phyloP scores from a whole-genome alignment of 2,113 vertebrate species.

The Meles meles region DNA sequence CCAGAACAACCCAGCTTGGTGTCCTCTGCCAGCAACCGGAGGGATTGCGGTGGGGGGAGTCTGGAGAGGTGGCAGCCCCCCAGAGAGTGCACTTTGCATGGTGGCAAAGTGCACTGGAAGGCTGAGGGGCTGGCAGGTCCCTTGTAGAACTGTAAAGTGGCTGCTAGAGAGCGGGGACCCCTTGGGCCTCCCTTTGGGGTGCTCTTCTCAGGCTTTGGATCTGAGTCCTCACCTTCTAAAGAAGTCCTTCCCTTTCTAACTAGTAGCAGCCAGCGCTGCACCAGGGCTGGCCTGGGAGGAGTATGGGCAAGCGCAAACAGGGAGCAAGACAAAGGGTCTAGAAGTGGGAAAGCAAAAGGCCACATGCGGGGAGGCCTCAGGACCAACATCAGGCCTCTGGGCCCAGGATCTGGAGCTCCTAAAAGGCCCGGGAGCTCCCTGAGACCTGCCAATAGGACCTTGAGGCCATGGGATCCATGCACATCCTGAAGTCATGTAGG shows the following conservation, averaged over 20 bases:
- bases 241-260: not conserved
- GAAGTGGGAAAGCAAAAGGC: rapidly evolving
- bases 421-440: not conserved
- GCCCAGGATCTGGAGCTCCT: not conserved
- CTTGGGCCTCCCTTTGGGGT: rapidly evolving
- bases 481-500: rapidly evolving
- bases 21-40: no score
- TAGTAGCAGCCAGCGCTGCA: rapidly evolving
- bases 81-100: rapidly evolving
- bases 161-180: not conserved
- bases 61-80: not conserved
- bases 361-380: not conserved
- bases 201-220: not conserved
- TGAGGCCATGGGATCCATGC: rapidly evolving
- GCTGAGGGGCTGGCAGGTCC: not conserved
- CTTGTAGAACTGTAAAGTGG: not conserved
- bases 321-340: not conserved
- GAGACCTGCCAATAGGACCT: not conserved
- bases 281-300: no score
- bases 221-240: not conserved
- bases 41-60: rapidly evolving
- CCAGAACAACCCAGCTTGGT: not conserved
- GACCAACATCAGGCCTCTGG: rapidly evolving
- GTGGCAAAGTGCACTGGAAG: rapidly evolving
- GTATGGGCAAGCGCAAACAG: rapidly evolving